Conservation (phyloP, 2,113 vertebrate genomes). For the Cariama cristata region DNA sequence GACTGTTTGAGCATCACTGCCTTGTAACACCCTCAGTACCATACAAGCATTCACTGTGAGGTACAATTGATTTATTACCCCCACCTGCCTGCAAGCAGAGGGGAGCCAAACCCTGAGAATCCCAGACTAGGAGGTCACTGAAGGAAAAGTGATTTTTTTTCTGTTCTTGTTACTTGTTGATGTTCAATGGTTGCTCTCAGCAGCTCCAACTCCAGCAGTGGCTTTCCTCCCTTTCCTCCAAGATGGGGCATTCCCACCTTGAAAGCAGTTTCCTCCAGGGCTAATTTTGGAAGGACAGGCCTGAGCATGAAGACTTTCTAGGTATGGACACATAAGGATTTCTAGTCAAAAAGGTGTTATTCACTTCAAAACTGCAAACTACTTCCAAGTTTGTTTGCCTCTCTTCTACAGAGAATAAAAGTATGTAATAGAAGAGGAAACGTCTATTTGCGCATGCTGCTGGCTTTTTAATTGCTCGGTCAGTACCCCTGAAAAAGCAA, state of each 20-base stretch:
- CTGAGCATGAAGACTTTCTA: neutral
- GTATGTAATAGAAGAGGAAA: neutral
- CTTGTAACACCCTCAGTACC: neutral
- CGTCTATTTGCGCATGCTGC: neutral
- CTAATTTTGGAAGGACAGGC: neutral
- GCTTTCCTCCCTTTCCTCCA: neutral
- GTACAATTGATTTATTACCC: neutral
- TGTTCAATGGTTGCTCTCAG: neutral
- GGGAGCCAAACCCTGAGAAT: neutral
- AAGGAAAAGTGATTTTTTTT: neutral
- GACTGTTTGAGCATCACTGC: neutral
- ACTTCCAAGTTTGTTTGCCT: neutral
- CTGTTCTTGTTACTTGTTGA: neutral
- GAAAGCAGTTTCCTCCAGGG: neutral
- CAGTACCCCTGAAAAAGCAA: neutral
- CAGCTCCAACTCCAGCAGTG: neutral
- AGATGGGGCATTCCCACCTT: neutral
- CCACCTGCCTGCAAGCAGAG: neutral
- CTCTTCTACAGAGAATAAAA: neutral
- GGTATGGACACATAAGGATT: neutral
- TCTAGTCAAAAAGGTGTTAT: neutral
- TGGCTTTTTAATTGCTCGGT: neutral
- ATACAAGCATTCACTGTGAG: neutral
- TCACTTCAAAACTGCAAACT: neutral
- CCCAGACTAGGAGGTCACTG: neutral